These are phyloP conservation scores for Genyomyrus donnyi DNA, from an alignment of 2,113 vertebrate genomes.

Conservation along the genomic window DNA sequence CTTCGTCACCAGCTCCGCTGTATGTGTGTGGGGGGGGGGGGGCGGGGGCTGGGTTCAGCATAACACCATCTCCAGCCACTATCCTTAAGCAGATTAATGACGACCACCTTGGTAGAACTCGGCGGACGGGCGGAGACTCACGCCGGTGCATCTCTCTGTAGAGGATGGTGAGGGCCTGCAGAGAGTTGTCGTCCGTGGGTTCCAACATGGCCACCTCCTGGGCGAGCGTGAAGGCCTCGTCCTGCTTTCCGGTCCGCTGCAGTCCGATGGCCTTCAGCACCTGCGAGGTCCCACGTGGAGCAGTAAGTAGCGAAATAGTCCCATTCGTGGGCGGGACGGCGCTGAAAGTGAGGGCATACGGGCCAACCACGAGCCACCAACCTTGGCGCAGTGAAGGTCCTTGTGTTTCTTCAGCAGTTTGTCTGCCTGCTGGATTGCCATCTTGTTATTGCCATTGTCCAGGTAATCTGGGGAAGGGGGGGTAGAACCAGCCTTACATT, in stretches of 20 bases:
- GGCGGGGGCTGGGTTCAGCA: not conserved
- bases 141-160: slow-evolving; percentile 97
- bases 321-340: not conserved
- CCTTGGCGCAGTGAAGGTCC: slow-evolving; percentile 98
- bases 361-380: slow-evolving; percentile 40
- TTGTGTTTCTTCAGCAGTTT: slow-evolving; percentile 96
- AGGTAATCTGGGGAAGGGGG: slow-evolving; percentile 77
- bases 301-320: not conserved
- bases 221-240: slow-evolving; percentile 86
- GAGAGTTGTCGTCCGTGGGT: slow-evolving; percentile 93
- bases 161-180: slow-evolving; percentile 93
- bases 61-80: not conserved
- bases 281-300: slow-evolving; percentile 44
- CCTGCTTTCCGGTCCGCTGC: slow-evolving; percentile 91
- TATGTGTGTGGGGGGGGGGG: slow-evolving; percentile 29
- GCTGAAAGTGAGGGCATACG: not conserved
- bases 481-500: not conserved
- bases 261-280: slow-evolving; percentile 95
- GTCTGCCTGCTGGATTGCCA: slow-evolving; percentile 98
- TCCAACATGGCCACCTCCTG: slow-evolving; percentile 90
- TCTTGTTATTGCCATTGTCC: slow-evolving; percentile 99
- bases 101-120: not conserved
- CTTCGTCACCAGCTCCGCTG: slow-evolving; percentile 94
- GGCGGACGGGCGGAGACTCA: slow-evolving; percentile 53
- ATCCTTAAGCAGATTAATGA: not conserved